Evolutionary conservation across 2,888 invertebrate genomes (phyloP).

Genomic region (Agrypnus murinus): DNA sequence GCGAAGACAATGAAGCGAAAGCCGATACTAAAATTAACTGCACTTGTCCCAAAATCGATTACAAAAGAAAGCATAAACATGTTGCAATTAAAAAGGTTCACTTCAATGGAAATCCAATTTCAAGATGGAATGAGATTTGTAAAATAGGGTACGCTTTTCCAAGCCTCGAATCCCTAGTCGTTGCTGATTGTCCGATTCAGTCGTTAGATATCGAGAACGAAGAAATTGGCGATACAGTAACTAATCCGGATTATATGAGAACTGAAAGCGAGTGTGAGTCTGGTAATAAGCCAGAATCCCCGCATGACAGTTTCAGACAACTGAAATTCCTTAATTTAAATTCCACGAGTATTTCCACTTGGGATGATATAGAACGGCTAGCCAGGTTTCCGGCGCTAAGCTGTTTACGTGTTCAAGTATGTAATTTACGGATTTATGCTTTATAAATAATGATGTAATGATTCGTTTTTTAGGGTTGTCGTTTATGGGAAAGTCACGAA

Average conservation of each 20-base stretch:
- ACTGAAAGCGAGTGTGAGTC: slow-evolving; percentile 78
- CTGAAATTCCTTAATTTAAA: slow-evolving; percentile 89
- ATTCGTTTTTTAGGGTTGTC: slow-evolving; percentile 76
- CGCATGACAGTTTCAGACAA: slow-evolving; percentile 79
- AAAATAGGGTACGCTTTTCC: slow-evolving; percentile 92
- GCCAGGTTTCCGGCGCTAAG: slow-evolving; percentile 87
- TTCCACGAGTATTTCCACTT: slow-evolving; percentile 86
- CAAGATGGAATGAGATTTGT: slow-evolving; percentile 87
- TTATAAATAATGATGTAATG: no score
- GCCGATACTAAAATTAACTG: slow-evolving; percentile 57
- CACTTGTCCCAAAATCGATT: slow-evolving; percentile 60
- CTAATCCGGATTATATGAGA: slow-evolving; percentile 66
- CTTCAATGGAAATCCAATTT: slow-evolving; percentile 91
- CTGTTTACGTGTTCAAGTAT: slow-evolving; percentile 88
- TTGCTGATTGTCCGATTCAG: slow-evolving; percentile 88
- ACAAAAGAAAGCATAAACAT: slow-evolving; percentile 71
- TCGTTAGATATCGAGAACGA: slow-evolving; percentile 70
- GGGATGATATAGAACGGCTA: slow-evolving; percentile 93
- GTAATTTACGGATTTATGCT: background rate
- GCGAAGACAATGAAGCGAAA: slow-evolving; percentile 51
- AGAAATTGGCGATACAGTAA: slow-evolving; percentile 53
- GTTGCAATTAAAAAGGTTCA: slow-evolving; percentile 85
- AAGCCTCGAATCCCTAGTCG: slow-evolving; percentile 86
- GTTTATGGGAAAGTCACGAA: slow-evolving; percentile 84
- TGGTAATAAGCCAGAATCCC: slow-evolving; percentile 72